Conservation (phyloP, 2,797 vertebrate species). For the Myotis vivesi region DNA sequence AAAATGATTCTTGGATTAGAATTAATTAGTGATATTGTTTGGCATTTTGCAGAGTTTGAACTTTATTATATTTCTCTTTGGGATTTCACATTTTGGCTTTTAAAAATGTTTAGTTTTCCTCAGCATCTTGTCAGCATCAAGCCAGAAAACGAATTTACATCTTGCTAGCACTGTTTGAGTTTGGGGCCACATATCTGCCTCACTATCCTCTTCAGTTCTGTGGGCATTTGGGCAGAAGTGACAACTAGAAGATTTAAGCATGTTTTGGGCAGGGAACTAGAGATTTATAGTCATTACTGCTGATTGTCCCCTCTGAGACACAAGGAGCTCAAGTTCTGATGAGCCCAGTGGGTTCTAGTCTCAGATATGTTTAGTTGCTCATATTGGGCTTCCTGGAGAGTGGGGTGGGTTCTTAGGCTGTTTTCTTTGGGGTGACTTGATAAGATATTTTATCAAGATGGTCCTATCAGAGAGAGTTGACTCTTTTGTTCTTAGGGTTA, state of each 20-base stretch:
- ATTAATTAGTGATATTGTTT: neutral
- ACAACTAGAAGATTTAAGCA: neutral
- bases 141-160: neutral
- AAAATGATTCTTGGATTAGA: neutral
- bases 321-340: neutral
- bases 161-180: neutral
- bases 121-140: neutral
- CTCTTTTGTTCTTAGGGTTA: neutral
- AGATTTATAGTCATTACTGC: neutral
- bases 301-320: neutral
- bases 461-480: neutral
- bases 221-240: neutral
- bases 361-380: neutral
- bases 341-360: neutral
- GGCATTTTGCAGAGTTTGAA: neutral
- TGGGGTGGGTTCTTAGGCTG: neutral
- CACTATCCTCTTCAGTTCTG: neutral
- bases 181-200: neutral
- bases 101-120: conserved; percentile 23
- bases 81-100: conserved; percentile 6
- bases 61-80: conserved; percentile 8
- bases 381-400: neutral
- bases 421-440: neutral
- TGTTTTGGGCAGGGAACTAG: neutral
- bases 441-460: neutral